These are phyloP conservation scores for Manacus vitellinus DNA, from an alignment of 2,113 vertebrate genomes.

Conservation along the genomic window DNA sequence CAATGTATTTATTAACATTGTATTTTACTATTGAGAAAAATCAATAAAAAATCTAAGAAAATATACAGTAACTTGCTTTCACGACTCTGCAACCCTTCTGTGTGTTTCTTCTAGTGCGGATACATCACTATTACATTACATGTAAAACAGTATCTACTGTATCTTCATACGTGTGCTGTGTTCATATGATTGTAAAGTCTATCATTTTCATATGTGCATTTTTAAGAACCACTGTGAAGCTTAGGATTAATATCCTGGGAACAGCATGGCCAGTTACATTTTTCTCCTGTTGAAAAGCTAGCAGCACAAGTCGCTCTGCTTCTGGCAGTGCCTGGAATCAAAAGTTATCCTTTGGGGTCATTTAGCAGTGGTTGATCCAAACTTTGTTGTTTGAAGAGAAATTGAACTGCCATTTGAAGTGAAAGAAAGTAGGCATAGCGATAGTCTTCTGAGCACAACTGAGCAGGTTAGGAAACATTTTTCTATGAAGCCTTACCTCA, in stretches of 20 bases:
- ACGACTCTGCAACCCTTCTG: conserved; percentile 71
- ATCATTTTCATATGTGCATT: not conserved
- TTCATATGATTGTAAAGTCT: not conserved
- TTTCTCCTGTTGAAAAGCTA: conserved; percentile 56
- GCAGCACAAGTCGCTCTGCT: not conserved
- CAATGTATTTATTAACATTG: conserved; percentile 80
- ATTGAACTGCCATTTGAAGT: not conserved
- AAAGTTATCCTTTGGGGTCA: not conserved
- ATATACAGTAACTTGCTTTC: conserved; percentile 73
- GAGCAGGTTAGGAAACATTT: not conserved
- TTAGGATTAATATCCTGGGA: not conserved
- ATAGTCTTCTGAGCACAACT: not conserved
- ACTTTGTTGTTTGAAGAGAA: not conserved
- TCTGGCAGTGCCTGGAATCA: not conserved
- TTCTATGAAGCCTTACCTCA: not conserved
- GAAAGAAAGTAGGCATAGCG: not conserved
- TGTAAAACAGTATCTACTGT: conserved; percentile 19
- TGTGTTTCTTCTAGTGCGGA: conserved; percentile 70
- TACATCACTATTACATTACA: not conserved
- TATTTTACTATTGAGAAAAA: conserved; percentile 81
- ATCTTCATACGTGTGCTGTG: conserved; percentile 27
- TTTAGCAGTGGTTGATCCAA: not conserved
- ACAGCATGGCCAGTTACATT: conserved; percentile 29
- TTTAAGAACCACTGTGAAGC: not conserved
- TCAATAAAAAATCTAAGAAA: conserved; percentile 80